Evolutionary conservation across 1,140 invertebrate genomes (phyloP).

Genomic region (Pogonomyrmex barbatus): DNA sequence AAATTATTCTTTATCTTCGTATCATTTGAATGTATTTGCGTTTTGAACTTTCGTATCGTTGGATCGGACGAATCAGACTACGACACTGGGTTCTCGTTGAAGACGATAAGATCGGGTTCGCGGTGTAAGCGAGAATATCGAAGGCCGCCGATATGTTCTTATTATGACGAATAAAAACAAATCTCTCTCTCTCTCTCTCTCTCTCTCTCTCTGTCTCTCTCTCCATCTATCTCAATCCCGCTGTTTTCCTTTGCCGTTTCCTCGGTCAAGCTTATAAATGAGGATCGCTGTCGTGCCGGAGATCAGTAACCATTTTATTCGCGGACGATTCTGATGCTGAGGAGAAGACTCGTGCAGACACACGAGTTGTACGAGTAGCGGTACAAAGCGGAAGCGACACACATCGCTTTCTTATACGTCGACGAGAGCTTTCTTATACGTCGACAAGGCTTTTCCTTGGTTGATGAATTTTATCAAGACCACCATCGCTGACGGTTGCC

Average conservation of each 20-base stretch:
- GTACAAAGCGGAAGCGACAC: background rate
- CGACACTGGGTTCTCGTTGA: background rate
- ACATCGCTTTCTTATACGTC: background rate
- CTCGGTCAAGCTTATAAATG: slow-evolving; percentile 62
- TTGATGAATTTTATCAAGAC: slow-evolving; percentile 72
- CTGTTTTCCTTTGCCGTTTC: background rate
- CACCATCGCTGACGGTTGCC: slow-evolving; percentile 54
- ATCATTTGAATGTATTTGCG: background rate
- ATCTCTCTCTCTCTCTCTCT: slow-evolving; percentile 4
- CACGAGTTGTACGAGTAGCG: background rate
- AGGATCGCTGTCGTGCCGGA: background rate
- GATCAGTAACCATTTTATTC: slow-evolving; percentile 45
- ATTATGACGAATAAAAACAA: slow-evolving; percentile 35
- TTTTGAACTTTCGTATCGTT: background rate
- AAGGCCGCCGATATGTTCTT: slow-evolving; percentile 65
- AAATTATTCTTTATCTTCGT: background rate
- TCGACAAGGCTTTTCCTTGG: slow-evolving; percentile 22
- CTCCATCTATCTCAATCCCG: background rate
- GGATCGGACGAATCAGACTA: background rate
- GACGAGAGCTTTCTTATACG: background rate
- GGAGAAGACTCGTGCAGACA: background rate
- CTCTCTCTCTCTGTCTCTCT: background rate
- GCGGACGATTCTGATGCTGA: background rate
- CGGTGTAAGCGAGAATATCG: slow-evolving; percentile 53
- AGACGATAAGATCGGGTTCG: slow-evolving; percentile 47